Conservation (phyloP, 2,888 invertebrate genomes). For the Toxonevra muliebris region DNA sequence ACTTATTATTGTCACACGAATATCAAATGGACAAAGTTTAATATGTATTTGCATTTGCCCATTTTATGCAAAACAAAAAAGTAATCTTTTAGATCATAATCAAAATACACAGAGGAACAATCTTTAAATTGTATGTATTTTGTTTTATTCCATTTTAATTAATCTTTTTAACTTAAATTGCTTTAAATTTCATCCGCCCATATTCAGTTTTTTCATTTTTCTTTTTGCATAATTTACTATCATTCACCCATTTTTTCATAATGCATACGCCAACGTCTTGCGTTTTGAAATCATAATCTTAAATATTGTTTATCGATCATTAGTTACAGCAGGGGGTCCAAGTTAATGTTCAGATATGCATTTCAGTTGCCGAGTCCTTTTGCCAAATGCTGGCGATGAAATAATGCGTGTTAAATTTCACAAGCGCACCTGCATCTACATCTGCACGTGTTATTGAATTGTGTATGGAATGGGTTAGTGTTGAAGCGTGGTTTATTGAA, state of each 20-base stretch:
- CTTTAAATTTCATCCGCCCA: too few relatives aligned
- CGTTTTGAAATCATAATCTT: slow-evolving; percentile 36
- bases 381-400: slow-evolving; percentile 36
- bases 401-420: slow-evolving; percentile 45
- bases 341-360: slow-evolving; percentile 5
- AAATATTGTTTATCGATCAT: slow-evolving; percentile 53
- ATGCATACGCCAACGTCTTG: slow-evolving; percentile 45
- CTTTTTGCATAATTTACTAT: too few relatives aligned
- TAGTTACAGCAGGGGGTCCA: slow-evolving; percentile 49
- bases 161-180: too few relatives aligned
- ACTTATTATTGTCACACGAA: too few relatives aligned
- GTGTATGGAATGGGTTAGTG: slow-evolving; percentile 7
- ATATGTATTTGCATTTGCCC: too few relatives aligned
- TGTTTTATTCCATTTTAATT: too few relatives aligned
- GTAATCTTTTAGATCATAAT: too few relatives aligned
- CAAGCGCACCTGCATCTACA: slow-evolving; percentile 28
- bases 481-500: slow-evolving; percentile 36
- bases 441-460: neutral
- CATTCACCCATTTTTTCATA: slow-evolving; percentile 36
- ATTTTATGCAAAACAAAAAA: too few relatives aligned
- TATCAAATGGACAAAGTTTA: too few relatives aligned
- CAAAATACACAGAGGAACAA: too few relatives aligned
- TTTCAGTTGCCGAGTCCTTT: slow-evolving; percentile 4
- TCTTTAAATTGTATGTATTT: too few relatives aligned
- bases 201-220: too few relatives aligned